Conservation (phyloP, 2,797 vertebrate species). For the Gila robusta region DNA sequence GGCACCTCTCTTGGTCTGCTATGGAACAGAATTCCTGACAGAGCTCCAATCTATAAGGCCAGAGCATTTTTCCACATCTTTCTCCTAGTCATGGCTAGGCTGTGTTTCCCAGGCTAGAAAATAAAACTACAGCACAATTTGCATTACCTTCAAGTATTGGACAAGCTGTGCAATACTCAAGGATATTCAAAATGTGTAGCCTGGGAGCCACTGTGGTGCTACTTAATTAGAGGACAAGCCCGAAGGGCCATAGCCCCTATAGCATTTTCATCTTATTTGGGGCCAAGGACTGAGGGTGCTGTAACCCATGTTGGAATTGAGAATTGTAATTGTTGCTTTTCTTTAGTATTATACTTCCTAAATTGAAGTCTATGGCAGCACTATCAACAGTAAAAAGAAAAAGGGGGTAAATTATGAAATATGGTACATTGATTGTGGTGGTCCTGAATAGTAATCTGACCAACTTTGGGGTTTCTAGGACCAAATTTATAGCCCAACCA, state of each 20-base stretch:
- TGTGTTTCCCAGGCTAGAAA: not conserved
- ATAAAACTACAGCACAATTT: not conserved
- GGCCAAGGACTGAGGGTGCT: not conserved
- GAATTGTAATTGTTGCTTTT: not conserved
- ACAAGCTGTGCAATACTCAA: not conserved
- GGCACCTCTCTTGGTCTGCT: slow-evolving; percentile 55
- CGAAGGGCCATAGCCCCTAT: not conserved
- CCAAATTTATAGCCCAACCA: too few relatives aligned
- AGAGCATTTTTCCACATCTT: slow-evolving; percentile 49
- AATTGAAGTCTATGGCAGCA: too few relatives aligned
- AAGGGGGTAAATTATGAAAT: too few relatives aligned
- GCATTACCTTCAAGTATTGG: not conserved
- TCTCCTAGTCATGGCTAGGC: slow-evolving; percentile 25
- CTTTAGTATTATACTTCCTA: too few relatives aligned
- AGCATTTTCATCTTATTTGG: not conserved
- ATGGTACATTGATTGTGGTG: too few relatives aligned
- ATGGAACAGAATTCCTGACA: slow-evolving; percentile 55
- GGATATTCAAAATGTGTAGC: not conserved
- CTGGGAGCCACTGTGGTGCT: not conserved
- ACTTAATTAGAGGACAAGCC: not conserved
- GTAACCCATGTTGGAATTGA: not conserved
- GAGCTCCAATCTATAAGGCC: slow-evolving; percentile 47
- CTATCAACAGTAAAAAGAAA: too few relatives aligned
- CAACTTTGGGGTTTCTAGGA: too few relatives aligned
- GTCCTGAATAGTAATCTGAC: too few relatives aligned